Evolutionary conservation across 2,113 vertebrate genomes (phyloP).

Genomic region (Choloepus hoffmanni): DNA sequence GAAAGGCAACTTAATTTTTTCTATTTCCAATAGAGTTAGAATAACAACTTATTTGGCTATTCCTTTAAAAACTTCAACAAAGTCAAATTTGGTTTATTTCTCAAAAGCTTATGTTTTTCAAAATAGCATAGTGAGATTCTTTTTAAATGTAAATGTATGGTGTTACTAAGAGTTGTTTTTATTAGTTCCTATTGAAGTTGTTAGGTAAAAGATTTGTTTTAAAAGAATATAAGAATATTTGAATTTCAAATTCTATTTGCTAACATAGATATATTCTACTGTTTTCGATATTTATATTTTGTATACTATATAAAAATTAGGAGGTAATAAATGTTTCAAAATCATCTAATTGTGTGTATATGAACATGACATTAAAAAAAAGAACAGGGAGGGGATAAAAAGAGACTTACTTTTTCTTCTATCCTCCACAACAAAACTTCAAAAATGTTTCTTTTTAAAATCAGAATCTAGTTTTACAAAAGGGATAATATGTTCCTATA

Average conservation of each 20-base stretch:
- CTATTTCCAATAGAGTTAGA: neutral
- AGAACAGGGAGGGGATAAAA: neutral
- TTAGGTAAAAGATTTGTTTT: neutral
- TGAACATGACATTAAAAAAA: neutral
- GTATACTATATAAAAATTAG: neutral
- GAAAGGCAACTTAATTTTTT: neutral
- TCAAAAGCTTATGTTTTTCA: neutral
- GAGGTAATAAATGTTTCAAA: slow-evolving; percentile 14
- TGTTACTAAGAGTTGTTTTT: neutral
- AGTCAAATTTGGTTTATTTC: slow-evolving; percentile 35
- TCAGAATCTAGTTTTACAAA: slow-evolving; percentile 37
- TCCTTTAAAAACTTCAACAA: neutral
- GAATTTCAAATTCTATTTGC: slow-evolving; percentile 5
- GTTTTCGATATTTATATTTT: slow-evolving; percentile 5
- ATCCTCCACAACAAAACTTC: slow-evolving; percentile 17
- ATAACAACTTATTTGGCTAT: slow-evolving; percentile 26
- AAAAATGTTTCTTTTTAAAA: slow-evolving; percentile 46
- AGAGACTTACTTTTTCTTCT: neutral
- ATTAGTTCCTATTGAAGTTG: neutral
- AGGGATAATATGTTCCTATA: neutral
- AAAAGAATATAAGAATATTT: neutral
- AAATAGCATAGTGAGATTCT: slow-evolving; percentile 19
- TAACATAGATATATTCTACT: neutral
- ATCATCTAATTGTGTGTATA: neutral
- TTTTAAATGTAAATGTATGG: neutral